Evolutionary conservation across 2,113 vertebrate genomes (phyloP).

Genomic region (Dipodomys merriami): DNA sequence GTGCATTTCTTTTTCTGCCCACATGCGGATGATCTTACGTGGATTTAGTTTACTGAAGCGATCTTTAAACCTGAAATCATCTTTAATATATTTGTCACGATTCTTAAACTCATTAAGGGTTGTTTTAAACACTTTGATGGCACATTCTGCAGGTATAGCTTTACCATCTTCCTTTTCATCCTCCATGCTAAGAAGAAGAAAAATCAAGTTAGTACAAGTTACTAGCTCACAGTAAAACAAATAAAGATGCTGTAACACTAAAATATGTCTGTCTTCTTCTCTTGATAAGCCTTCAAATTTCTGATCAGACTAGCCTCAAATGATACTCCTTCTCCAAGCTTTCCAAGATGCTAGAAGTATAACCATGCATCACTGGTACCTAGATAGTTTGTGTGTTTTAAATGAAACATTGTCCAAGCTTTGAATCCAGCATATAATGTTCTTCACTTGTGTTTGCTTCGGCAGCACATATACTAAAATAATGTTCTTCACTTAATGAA

Average conservation of each 20-base stretch:
- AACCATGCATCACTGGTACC: too few species aligned
- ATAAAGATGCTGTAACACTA: background rate
- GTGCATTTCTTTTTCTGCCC: constrained; percentile 99
- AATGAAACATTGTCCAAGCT: constrained; percentile 1
- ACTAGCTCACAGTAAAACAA: background rate
- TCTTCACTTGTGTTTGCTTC: background rate
- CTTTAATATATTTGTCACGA: constrained; percentile 98
- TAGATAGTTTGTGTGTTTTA: background rate
- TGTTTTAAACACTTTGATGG: constrained; percentile 98
- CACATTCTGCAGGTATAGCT: constrained; percentile 92
- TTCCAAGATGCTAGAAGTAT: background rate
- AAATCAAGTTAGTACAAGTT: constrained; percentile 11
- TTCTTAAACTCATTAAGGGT: constrained; percentile 99
- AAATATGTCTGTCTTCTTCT: background rate
- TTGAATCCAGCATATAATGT: constrained; percentile 22
- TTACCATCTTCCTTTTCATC: constrained; percentile 86
- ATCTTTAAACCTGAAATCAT: constrained; percentile 98
- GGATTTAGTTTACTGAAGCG: constrained; percentile 99
- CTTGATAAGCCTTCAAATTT: background rate
- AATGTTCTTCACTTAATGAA: constrained; percentile 6
- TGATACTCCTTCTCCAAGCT: background rate
- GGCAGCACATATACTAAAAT: background rate
- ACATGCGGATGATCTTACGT: constrained; percentile 96
- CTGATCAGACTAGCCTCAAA: background rate
- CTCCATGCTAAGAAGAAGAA: constrained; percentile 73